Evolutionary conservation across 2,888 invertebrate species (phyloP), one percentile per base, ranked within the genome.

Genomic region (Atethmia centrago): DNA sequence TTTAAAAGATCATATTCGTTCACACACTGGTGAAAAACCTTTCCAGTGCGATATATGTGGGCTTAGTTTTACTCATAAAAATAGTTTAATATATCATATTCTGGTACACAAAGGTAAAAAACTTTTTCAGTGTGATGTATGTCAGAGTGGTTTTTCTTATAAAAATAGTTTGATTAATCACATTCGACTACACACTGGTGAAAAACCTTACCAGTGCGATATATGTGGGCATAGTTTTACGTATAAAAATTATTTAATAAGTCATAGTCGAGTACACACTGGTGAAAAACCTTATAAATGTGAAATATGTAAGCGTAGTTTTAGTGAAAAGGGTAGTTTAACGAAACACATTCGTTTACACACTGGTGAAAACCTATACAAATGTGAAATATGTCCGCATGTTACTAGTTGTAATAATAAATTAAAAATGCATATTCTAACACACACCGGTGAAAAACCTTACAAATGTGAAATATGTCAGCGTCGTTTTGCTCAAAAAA

Each of bases 11-110:
- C 70, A 71, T 55, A 21, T 21, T 36, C 55, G 21, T 14, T 19
- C 28, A 31, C 65, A 70, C 25, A 53, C 53, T 19, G 65, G 19
- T 66, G 45, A 31, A 45, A 71, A 71, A 16, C 45, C 56, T 28
- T 67, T 36, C 47, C 28, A 47, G 3, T 71, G 71, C 16, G 55
- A 67, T 2, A 25, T 47, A 16, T 67, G 66, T 45, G 28, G 42
- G 16, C n/a, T 3, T 16, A 19, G 12, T 53, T 65, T 40, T 40
- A 53, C 1, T 16, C 21, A 5, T 14, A 47, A 31, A n/a, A n/a
- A 31, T 3, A 10, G 0, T n/a, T 63, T 63, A 31, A 3, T 25
- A 1, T 0, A 4, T n/a, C 59, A 61, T 25, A 61, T n/a, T 40
- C 40, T 0, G 16, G n/a, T 16, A 2, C 59, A 61, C 40, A 14